A percentile compares a stretch with the other conserved stretches of the same genome.
Evolutionary conservation across 2,888 invertebrate species (phyloP).

Genomic region (Siphonodentalium dalli): DNA sequence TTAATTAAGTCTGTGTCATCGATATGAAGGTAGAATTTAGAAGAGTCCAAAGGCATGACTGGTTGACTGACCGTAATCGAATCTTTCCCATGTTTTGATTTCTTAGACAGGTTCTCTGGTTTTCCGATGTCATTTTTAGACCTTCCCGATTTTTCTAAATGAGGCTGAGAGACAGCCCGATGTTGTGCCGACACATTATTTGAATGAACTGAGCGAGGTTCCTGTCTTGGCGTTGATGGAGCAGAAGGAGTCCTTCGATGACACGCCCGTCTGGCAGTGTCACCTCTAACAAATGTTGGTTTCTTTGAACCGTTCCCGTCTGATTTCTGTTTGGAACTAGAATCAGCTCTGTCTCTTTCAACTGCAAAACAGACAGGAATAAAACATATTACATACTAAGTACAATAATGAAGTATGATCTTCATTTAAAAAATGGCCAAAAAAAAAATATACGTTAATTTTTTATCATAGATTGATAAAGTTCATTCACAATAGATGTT

Average conservation of each 20-base stretch:
- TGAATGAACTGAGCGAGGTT: slow-evolving; percentile 12
- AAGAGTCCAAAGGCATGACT: too few species aligned
- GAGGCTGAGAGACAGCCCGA: slow-evolving; percentile 33
- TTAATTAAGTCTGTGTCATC: too few species aligned
- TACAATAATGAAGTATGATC: too few species aligned
- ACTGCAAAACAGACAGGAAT: slow-evolving; percentile 25
- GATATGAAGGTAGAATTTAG: slow-evolving; percentile 23
- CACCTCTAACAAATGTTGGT: slow-evolving; percentile 48
- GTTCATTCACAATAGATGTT: too few species aligned
- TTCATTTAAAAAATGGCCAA: too few species aligned
- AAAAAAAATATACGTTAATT: too few species aligned
- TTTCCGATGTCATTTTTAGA: too few species aligned
- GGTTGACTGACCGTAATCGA: too few species aligned
- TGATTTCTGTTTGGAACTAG: slow-evolving; percentile 23
- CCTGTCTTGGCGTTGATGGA: slow-evolving; percentile 46
- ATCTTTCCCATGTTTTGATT: too few species aligned
- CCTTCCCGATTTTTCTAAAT: slow-evolving; percentile 30
- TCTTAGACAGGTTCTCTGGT: too few species aligned
- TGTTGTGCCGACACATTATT: slow-evolving; percentile 19
- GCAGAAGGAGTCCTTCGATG: slow-evolving; percentile 53
- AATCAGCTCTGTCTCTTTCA: slow-evolving; percentile 18
- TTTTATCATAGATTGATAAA: too few species aligned
- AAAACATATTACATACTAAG: background rate
- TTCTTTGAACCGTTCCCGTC: too few species aligned
- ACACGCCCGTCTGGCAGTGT: slow-evolving; percentile 44